Percentiles rank a stretch among this genome's conserved stretches.
These are phyloP conservation scores for Tragelaphus oryx DNA, from an alignment of 2,797 vertebrate genomes.

Conservation along the genomic window DNA sequence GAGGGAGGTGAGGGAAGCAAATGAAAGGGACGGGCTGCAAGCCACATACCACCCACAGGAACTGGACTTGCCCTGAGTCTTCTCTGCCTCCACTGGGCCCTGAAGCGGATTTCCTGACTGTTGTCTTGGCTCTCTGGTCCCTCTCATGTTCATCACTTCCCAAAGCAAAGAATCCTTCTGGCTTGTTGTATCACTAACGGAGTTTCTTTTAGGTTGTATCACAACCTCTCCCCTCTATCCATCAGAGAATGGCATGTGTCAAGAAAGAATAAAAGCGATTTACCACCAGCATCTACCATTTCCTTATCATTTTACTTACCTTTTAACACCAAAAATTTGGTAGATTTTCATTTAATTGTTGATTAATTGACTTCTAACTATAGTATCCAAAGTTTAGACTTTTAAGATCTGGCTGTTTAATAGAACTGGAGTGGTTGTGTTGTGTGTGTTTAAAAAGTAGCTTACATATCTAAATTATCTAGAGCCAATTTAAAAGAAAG, in stretches of 20 bases:
- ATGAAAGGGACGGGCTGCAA: not conserved
- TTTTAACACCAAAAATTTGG: not conserved
- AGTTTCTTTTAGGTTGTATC: not conserved
- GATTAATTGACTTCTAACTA: not conserved
- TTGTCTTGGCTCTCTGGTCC: not conserved
- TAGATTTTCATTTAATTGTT: conserved; percentile 7
- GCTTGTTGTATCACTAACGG: not conserved
- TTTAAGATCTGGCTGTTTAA: not conserved
- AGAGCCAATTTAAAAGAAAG: not conserved
- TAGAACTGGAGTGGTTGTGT: not conserved
- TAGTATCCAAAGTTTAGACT: not conserved
- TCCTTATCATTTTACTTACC: not conserved
- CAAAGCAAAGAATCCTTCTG: not conserved
- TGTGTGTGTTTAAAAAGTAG: not conserved
- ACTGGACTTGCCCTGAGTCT: not conserved
- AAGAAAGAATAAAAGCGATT: not conserved
- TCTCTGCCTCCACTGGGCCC: not conserved
- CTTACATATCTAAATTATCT: not conserved
- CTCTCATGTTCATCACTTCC: not conserved
- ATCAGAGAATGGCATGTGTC: not conserved
- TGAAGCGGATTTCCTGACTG: not conserved
- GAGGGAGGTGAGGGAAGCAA: not conserved
- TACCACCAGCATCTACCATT: not conserved
- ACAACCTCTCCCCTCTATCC: not conserved
- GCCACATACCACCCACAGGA: not conserved